Conservation (phyloP, 2,113 vertebrate species). For the Symphodus melops region DNA sequence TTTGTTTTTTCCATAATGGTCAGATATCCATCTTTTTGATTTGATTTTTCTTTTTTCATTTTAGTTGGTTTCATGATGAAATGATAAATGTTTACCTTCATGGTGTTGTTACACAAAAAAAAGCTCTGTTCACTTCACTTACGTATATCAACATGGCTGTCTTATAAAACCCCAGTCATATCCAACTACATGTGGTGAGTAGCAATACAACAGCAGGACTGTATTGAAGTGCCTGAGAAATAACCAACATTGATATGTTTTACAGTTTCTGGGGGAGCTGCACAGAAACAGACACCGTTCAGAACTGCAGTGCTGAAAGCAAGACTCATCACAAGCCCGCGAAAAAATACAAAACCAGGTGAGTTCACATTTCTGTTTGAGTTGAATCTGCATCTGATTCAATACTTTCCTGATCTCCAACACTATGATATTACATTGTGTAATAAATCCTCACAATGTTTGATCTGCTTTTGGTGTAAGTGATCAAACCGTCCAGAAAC, state of each 20-base stretch:
- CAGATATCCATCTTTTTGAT: neutral
- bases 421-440: neutral
- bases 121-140: neutral
- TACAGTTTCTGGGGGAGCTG: conserved; percentile 55
- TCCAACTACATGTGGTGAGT: neutral
- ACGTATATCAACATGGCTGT: no score
- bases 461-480: neutral
- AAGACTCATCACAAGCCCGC: conserved; percentile 46
- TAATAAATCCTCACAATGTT: conserved; percentile 1
- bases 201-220: neutral
- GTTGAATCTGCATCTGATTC: neutral
- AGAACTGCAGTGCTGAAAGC: conserved; percentile 59
- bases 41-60: neutral
- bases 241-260: neutral
- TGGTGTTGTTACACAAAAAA: neutral
- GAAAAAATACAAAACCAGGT: conserved; percentile 61
- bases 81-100: neutral
- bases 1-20: neutral
- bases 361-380: conserved; percentile 9
- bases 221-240: neutral
- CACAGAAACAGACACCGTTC: conserved; percentile 46
- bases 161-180: no score
- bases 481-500: conserved; percentile 5
- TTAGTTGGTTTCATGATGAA: neutral
- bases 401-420: neutral